Conservation (phyloP, 2,888 invertebrate species). For the Phyllotreta striolata region DNA sequence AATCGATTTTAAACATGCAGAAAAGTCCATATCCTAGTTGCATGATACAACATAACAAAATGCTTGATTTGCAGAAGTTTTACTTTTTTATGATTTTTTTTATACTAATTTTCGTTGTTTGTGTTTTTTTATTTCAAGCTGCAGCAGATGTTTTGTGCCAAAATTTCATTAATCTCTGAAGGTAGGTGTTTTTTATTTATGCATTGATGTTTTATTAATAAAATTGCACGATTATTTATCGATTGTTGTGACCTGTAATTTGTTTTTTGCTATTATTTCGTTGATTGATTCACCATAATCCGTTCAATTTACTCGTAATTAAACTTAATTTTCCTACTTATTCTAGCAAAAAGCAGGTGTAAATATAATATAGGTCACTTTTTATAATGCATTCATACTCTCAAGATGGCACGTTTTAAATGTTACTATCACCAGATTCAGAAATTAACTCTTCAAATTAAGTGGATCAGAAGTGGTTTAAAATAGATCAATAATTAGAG, state of each 20-base stretch:
- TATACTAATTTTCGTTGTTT: slow-evolving; percentile 59
- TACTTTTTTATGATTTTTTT: slow-evolving; percentile 60
- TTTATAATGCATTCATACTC: neutral
- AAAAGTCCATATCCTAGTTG: slow-evolving; percentile 11
- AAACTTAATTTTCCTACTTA: no score
- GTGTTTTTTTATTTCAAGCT: slow-evolving; percentile 54
- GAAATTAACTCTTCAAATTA: no score
- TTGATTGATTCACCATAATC: no score
- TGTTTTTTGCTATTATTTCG: neutral
- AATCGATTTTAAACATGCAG: neutral
- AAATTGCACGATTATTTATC: slow-evolving; percentile 28
- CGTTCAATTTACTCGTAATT: no score
- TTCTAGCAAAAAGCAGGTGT: neutral
- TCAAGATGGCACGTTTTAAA: slow-evolving; percentile 5
- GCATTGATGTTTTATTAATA: slow-evolving; percentile 26
- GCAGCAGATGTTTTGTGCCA: slow-evolving; percentile 60
- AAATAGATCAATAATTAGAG: no score
- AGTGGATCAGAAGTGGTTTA: no score
- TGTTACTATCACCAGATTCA: neutral
- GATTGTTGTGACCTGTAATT: neutral
- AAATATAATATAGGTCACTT: neutral
- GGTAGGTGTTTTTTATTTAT: slow-evolving; percentile 54
- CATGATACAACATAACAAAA: slow-evolving; percentile 30
- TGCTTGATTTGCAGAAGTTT: slow-evolving; percentile 36
- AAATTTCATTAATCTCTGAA: slow-evolving; percentile 56